Percentiles rank a stretch among this genome's conserved stretches.
These are phyloP conservation scores for Ganaspis brasiliensis DNA, from an alignment of 2,888 invertebrate genomes.

Conservation along the genomic window DNA sequence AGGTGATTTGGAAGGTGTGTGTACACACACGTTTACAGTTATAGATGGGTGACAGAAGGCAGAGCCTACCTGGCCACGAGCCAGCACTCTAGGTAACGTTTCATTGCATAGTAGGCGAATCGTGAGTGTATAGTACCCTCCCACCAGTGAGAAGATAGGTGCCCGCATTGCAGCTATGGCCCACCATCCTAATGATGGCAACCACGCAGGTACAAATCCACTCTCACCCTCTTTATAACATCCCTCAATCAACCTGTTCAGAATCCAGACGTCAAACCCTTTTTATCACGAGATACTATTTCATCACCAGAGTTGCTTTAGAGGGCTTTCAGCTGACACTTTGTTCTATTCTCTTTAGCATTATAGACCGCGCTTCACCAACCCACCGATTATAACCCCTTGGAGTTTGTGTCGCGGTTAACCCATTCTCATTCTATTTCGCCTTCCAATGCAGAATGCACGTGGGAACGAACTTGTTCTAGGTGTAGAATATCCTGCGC, in stretches of 20 bases:
- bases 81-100: slow-evolving; percentile 69
- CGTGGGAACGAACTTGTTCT: slow-evolving; percentile 10
- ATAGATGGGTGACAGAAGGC: slow-evolving; percentile 67
- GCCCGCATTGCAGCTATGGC: slow-evolving; percentile 79
- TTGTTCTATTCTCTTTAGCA: slow-evolving; percentile 53
- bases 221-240: slow-evolving; percentile 55
- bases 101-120: slow-evolving; percentile 67
- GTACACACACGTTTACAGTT: slow-evolving; percentile 47
- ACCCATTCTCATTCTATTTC: slow-evolving; percentile 20
- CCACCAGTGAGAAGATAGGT: slow-evolving; percentile 71
- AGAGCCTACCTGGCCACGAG: slow-evolving; percentile 76
- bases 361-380: slow-evolving; percentile 48
- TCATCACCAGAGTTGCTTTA: slow-evolving; percentile 39
- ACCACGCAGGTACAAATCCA: slow-evolving; percentile 76
- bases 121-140: slow-evolving; percentile 57
- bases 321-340: slow-evolving; percentile 73
- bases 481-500: not conserved
- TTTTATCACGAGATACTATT: slow-evolving; percentile 37
- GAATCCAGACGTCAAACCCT: slow-evolving; percentile 45
- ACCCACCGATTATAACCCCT: slow-evolving; percentile 47
- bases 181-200: slow-evolving; percentile 79
- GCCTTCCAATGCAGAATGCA: slow-evolving; percentile 2
- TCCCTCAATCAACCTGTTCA: slow-evolving; percentile 25
- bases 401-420: slow-evolving; percentile 21
- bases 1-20: slow-evolving; percentile 44